Base-by-base conservation (phyloP, 1,140 invertebrate genomes). In the Pygmarrhopalites habei region DNA sequence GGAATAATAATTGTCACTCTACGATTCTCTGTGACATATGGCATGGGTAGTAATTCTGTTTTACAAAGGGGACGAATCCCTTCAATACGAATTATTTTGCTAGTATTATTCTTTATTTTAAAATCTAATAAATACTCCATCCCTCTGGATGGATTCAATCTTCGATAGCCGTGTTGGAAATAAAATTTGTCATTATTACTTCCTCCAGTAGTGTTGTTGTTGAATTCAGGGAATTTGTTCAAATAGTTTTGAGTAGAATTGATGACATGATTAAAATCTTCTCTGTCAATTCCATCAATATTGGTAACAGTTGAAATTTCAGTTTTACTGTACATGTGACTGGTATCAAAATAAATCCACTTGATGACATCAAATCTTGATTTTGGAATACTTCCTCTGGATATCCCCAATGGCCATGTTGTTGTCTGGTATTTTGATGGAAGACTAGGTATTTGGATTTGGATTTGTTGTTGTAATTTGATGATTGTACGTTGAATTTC, bases 11-110 rank as follows among this genome's bases (percentile, higher is more conserved):
- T 77, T 68, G 85, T 84, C 1, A 95, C 82, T 67, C 87, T 77
- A 2, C 85, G 83, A 73, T 86, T 90, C 80, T 95, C 92, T 0
- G 89, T 95, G 2, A 95, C 90, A 76, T 93, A 95, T 1, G 92
- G 90, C 73, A 90, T 87, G 2, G 87, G 83, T 10, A 94, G 79
- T 43, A 94, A 83, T 77, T 95, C 89, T 2, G 90, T 85, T 72
- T 86, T 84, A 25, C 88, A 87, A 47, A 95, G 75, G 1, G 89
- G 86, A 69, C 93, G 87, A 52, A 85, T 83, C 30, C 85, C 80
- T 79, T 89, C 82, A 56, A 86, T 7, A 35, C 32, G 32, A 7
- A 35, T 35, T 12, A 25, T 47, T 23, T 15, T 29, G 14, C 29
- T 39, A 49, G 3, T 29, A 25, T 49, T 39, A 32, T 26, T 28